phyloP scores from a whole-genome alignment of 2,113 vertebrate genomes.

The Isurus oxyrinchus region DNA sequence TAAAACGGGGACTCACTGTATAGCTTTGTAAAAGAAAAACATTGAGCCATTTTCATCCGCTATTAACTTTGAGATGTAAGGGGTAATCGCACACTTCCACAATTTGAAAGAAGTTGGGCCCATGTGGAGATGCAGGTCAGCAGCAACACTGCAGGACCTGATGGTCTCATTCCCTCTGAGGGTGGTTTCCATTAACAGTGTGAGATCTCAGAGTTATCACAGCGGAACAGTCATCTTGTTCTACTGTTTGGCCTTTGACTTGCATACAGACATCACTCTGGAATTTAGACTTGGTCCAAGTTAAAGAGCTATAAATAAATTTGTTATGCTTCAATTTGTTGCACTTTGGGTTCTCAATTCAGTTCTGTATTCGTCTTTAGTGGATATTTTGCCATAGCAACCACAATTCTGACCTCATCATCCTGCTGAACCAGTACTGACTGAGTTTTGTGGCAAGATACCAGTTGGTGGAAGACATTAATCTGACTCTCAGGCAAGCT shows the following conservation, averaged over 20 bases:
- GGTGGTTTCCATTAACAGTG: not conserved
- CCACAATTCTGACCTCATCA: not conserved
- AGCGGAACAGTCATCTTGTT: not conserved
- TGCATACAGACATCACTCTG: not conserved
- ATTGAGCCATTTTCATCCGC: not conserved
- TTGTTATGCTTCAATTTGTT: not conserved
- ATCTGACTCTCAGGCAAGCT: not conserved
- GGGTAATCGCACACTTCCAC: not conserved
- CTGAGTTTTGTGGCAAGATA: not conserved
- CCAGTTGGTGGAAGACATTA: not conserved
- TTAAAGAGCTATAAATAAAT: not conserved
- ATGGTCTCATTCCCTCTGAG: not conserved
- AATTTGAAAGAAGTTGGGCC: not conserved
- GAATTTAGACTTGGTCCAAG: not conserved
- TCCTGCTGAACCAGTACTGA: not conserved
- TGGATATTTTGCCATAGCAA: not conserved
- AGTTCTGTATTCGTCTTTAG: not conserved
- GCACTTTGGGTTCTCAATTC: not conserved
- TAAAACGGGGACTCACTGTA: not conserved
- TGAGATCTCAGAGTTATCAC: not conserved
- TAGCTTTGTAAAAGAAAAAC: not conserved
- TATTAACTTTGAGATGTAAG: not conserved
- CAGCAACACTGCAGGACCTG: not conserved
- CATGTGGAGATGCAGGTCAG: not conserved
- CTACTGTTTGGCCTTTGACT: not conserved